A percentile compares a stretch with the other conserved stretches of the same genome.
Conservation (phyloP, 2,113 vertebrate genomes). For the Psittacus erithacus region DNA sequence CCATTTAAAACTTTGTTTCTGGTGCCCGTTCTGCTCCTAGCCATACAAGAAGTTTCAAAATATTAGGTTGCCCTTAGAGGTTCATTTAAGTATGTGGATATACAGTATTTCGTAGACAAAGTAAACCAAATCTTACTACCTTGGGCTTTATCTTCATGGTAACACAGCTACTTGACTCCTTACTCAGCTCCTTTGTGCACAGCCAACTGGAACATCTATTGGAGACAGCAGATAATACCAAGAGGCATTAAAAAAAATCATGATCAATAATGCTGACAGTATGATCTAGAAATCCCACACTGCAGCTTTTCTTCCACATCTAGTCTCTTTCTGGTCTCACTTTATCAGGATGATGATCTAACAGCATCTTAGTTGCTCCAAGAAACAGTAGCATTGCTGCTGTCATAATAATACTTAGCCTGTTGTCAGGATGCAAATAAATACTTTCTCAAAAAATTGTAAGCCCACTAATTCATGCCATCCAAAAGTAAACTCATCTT, state of each 20-base stretch:
- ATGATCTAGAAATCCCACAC: not conserved
- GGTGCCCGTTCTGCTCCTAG: not conserved
- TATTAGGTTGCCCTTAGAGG: not conserved
- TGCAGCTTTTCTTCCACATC: not conserved
- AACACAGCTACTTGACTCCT: not conserved
- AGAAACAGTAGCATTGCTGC: not conserved
- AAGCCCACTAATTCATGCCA: not conserved
- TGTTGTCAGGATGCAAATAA: not conserved
- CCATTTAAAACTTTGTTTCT: not conserved
- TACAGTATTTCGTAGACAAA: not conserved
- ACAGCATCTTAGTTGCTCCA: not conserved
- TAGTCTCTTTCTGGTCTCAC: not conserved
- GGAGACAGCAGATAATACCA: not conserved
- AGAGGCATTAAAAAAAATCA: not conserved
- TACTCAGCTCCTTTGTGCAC: not conserved
- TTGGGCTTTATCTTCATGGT: not conserved
- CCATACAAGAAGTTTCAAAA: not conserved
- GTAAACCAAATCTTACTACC: not conserved
- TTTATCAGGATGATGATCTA: not conserved
- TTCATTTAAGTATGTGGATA: not conserved
- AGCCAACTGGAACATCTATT: not conserved
- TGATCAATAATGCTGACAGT: not conserved
- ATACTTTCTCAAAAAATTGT: not conserved
- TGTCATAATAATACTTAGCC: not conserved
- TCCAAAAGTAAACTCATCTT: not conserved